Conservation (phyloP, 2,797 vertebrate species). For the Rhinogobio ventralis region DNA sequence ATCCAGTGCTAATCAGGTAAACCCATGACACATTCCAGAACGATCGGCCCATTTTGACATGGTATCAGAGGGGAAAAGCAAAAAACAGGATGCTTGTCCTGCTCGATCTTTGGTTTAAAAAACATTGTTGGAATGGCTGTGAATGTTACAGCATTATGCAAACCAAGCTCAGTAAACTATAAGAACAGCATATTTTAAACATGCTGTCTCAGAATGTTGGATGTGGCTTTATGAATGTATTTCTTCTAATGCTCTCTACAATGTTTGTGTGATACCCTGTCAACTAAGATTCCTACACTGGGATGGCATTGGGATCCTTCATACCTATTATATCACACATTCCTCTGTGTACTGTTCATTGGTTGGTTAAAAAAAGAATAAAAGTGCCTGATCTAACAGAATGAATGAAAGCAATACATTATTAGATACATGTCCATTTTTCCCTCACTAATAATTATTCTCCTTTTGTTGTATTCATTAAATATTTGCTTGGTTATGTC, state of each 20-base stretch:
- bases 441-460: neutral
- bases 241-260: too few species aligned
- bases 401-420: neutral
- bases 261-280: neutral
- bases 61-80: neutral
- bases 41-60: neutral
- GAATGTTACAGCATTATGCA: neutral
- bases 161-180: neutral
- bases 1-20: neutral
- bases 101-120: neutral
- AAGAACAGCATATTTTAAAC: neutral
- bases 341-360: neutral
- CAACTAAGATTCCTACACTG: neutral
- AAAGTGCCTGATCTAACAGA: neutral
- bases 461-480: neutral
- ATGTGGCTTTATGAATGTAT: too few species aligned
- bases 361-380: neutral
- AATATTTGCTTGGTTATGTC: conserved; percentile 2
- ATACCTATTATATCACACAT: neutral
- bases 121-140: neutral
- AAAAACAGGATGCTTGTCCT: neutral
- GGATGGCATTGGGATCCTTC: neutral
- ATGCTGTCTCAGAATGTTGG: neutral
- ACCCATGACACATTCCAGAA: neutral
- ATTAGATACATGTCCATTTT: neutral